Evolutionary conservation across 2,888 invertebrate species (phyloP), one percentile per base, ranked within the genome.

Genomic region (Macrosoma leucophasiata): DNA sequence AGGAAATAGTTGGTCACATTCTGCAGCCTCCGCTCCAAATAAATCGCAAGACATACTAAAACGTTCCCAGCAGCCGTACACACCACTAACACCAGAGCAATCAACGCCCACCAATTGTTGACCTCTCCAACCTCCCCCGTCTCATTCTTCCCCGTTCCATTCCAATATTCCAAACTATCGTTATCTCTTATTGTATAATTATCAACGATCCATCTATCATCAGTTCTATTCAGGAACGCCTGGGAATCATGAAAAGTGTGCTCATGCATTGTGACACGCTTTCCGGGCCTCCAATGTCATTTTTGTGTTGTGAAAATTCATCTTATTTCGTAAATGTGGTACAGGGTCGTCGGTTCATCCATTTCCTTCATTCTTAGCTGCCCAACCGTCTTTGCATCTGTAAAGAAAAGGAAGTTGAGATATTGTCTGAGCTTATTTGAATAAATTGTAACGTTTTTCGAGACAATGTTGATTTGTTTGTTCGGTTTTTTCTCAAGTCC

Each of bases 1-100:
- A 98, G 87, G 67, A 98, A 98, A 74, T 97, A 97, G 78, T 98
- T 98, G 58, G 97, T 98, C 39, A 97, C 96, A 85, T 96, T 98
- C 77, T 98, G 97, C 40, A 98, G 84, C 9, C 96, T 87, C 35
- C 94, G 88, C 68, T 98, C 97, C 89, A 94, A 90, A 45, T 92
- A 91, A 55, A 98, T 96, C 13, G 98, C 97, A 52, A 97, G 75
- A 60, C 97, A 97, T 27, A 98, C 98, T 39, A 98, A 82, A 22
- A 96, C 93, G 77, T 98, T 98, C 1, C 97, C 97, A 2, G 94
- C 91, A 0, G 94, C 95, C 0, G 96, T 96, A 39, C 91, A 94
- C 25, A 95, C 66, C 7, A 96, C 95, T 35, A 97, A 75, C 14
- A 91, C 79, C 25, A 92, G 72, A 3, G 95, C 91, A 19, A 93